Conservation (phyloP, 2,888 invertebrate genomes). For the Sabatieria punctata region DNA sequence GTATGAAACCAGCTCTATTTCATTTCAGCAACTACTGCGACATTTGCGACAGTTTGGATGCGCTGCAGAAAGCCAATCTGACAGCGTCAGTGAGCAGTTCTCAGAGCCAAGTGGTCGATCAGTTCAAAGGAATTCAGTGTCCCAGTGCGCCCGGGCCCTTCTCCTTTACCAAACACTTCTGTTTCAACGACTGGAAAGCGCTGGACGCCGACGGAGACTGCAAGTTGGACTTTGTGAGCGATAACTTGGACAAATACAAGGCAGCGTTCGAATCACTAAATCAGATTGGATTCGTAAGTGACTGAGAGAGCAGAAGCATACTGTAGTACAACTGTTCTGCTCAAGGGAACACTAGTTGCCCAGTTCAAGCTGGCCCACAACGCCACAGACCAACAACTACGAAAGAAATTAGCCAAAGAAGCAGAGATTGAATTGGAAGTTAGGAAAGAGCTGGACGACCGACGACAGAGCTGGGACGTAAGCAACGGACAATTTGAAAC, state of each 20-base stretch:
- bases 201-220: conserved; percentile 29
- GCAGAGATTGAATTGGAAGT: conserved; percentile 23
- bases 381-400: conserved; percentile 21
- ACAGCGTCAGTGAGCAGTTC: not conserved
- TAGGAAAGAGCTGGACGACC: conserved; percentile 17
- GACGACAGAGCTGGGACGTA: conserved; percentile 24
- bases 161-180: conserved; percentile 27
- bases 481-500: too few species aligned
- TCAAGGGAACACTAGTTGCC: conserved; percentile 31
- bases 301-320: too few species aligned
- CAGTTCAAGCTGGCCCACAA: conserved; percentile 28
- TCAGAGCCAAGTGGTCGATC: conserved; percentile 13
- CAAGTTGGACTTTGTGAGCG: conserved; percentile 26
- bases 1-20: not conserved
- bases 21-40: conserved; percentile 27
- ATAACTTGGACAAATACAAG: conserved; percentile 21
- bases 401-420: conserved; percentile 23
- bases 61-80: conserved; percentile 6
- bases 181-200: conserved; percentile 29
- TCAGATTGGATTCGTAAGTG: conserved; percentile 28
- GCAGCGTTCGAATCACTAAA: conserved; percentile 24
- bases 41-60: conserved; percentile 22
- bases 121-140: conserved; percentile 25
- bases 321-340: conserved; percentile 2
- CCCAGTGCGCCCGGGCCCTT: conserved; percentile 22